Evolutionary conservation across 2,113 vertebrate genomes (phyloP).

Genomic region (Xiphophorus maculatus): DNA sequence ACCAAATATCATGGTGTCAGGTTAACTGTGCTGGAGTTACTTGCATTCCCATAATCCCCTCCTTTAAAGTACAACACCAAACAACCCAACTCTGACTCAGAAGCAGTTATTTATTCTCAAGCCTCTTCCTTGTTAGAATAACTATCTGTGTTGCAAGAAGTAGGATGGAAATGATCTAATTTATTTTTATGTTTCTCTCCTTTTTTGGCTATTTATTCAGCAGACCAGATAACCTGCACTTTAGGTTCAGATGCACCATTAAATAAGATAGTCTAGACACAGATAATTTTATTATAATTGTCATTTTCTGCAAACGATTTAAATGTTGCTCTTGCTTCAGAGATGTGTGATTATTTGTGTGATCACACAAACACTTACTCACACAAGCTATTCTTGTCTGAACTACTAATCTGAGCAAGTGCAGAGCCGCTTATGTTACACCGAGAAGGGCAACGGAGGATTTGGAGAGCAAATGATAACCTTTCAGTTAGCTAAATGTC

Average conservation of each 20-base stretch:
- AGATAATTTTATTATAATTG: constrained; percentile 21
- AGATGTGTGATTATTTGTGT: constrained; percentile 21
- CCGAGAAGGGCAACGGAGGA: constrained; percentile 32
- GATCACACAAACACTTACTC: constrained; percentile 8
- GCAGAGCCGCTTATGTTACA: constrained; percentile 60
- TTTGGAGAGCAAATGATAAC: constrained; percentile 56
- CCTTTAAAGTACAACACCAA: constrained; percentile 62
- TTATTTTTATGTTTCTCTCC: neutral
- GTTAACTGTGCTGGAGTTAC: constrained; percentile 61
- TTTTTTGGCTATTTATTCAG: constrained; percentile 10
- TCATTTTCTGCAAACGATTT: constrained; percentile 36
- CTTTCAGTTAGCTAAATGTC: constrained; percentile 59
- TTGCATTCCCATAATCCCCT: constrained; percentile 65
- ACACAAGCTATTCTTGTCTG: constrained; percentile 65
- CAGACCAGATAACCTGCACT: constrained; percentile 39
- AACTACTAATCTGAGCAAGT: constrained; percentile 52
- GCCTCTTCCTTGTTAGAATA: constrained; percentile 20
- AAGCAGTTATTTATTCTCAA: constrained; percentile 39
- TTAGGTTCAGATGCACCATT: constrained; percentile 26
- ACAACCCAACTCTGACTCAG: constrained; percentile 19
- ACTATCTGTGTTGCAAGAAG: constrained; percentile 7
- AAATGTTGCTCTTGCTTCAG: constrained; percentile 24
- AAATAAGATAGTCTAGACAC: constrained; percentile 38
- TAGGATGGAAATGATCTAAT: neutral
- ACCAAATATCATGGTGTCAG: constrained; percentile 66